Evolutionary conservation across 2,797 vertebrate genomes (phyloP), one percentile per base, ranked within the genome.

Genomic region (Limnodromus scolopaceus): DNA sequence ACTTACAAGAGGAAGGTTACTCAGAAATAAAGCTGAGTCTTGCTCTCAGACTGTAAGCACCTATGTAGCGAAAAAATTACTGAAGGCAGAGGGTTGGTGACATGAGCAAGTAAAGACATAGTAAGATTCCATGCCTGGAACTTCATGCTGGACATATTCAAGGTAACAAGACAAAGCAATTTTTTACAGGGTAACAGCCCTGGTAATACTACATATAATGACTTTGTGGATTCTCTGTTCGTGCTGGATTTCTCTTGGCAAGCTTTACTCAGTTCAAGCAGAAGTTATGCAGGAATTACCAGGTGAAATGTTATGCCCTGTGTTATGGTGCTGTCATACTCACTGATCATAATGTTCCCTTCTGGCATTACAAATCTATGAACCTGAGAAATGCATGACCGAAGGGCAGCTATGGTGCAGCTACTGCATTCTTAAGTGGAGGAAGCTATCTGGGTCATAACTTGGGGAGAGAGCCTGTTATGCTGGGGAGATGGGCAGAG

Each of bases 221-320:
- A 45, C 78, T 91, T 49, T 84, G 30, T 79, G 51, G 34, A 43
- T 90, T 94, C 63, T 84, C 55, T 36, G 22, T 66, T 51, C 16
- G n/a, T 70, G 18, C 30, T 89, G 66, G 63, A 30, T 95, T 87
- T 89, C 55, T 89, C 38, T 91, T 60, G 51, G 23, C 69, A 80
- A 92, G 75, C 34, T 92, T 68, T 89, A 43, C 41, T 75, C 32
- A 49, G 30, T 74, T 89, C 63, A 74, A 77, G 25, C 43, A 93
- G 66, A 86, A 92, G 53, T 89, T 82, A 63, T 58, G 39, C 74
- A 89, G 88, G 92, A 87, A 87, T 87, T 89, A 83, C 69, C 84
- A 92, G 92, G 92, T 97, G 95, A 95, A 94, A 92, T 92, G 92
- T 91, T 93, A 60, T 12, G 55, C 71, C 86, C 89, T 43, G 64